Evolutionary conservation across 2,888 invertebrate genomes (phyloP), one percentile per base, ranked within the genome.

Genomic region (Epistrophe eligans): DNA sequence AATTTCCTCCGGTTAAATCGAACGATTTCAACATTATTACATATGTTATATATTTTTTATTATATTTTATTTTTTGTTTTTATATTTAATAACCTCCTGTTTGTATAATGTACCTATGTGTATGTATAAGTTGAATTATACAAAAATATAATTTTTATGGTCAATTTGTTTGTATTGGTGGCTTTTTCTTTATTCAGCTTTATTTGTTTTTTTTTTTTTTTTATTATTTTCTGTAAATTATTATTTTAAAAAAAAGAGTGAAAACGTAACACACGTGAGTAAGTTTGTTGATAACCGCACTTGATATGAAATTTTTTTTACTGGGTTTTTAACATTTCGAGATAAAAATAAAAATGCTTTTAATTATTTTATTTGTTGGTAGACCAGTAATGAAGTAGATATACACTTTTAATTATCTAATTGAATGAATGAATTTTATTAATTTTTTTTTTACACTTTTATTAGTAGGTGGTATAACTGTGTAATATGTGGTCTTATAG

Each of bases 1-100:
- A 79, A 74, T 83, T 87, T 79, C 82, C 87, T 67, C 82, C 87
- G 72, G 80, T 58, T 60, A 83, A 72, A 58, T 87, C 87, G 60
- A 87, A 87, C 64, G 87, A 76, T 76, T 83, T 87, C 83, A 87
- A 87, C 87, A 87, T 87, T 87, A 87, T 87, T 76, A 79, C 79
- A 76, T 52, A 8, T 50, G 32, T 43, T 15, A 15, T 38, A 24
- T 45, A 11, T 4, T 8, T 43, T 45, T 28, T 73, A n/a, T 8
- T 58, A 2, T 62, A n/a, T 32, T 38, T 38, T 52, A 40, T 10
- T 8, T 7, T n/a, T 38, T 70, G 24, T 52, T 52, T 17, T 1
- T n/a, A n/a, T n/a, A n/a, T 50, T 8, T 8, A 48, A 35, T 58
- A 11, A 38, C 3, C 24, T 24, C 24, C 24, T 24, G 24, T 24